phyloP scores from a whole-genome alignment of 2,113 vertebrate species.

The Percina caprodes region DNA sequence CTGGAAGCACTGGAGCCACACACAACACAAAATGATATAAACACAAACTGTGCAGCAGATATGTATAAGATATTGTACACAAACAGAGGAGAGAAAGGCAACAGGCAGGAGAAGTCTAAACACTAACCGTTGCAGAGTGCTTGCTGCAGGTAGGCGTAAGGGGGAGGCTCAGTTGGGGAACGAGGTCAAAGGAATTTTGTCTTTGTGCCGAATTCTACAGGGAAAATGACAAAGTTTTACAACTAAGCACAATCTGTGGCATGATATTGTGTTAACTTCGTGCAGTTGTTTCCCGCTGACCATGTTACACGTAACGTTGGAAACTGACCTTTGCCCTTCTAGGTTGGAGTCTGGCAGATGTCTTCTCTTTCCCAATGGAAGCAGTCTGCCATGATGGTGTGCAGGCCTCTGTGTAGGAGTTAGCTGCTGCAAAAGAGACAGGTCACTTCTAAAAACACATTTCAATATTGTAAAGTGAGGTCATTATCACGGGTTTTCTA shows the following conservation, averaged over 20 bases:
- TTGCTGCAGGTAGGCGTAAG: conserved; percentile 84
- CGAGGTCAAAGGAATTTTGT: conserved; percentile 83
- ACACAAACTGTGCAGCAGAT: conserved; percentile 21
- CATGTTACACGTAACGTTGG: conserved; percentile 10
- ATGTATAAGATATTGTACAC: conserved; percentile 21
- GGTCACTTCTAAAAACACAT: conserved; percentile 29
- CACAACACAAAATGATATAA: conserved; percentile 11
- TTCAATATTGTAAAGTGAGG: background rate
- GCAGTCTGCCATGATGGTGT: conserved; percentile 85
- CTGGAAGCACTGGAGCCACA: background rate
- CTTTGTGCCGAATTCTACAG: conserved; percentile 85
- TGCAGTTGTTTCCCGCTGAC: conserved; percentile 15
- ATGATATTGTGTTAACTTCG: conserved; percentile 11
- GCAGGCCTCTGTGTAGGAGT: conserved; percentile 86
- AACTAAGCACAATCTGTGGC: conserved; percentile 18
- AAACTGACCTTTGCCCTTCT: conserved; percentile 85
- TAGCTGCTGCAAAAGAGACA: conserved; percentile 73
- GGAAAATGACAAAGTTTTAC: conserved; percentile 48
- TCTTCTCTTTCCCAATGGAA: conserved; percentile 79
- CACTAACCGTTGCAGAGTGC: conserved; percentile 86
- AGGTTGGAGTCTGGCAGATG: conserved; percentile 79
- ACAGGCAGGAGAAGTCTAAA: conserved; percentile 55
- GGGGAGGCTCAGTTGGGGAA: conserved; percentile 80
- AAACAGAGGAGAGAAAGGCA: conserved; percentile 53
- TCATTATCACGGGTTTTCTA: background rate